phyloP scores from a whole-genome alignment of 2,888 invertebrate genomes.

The Cataglyphis livida region DNA sequence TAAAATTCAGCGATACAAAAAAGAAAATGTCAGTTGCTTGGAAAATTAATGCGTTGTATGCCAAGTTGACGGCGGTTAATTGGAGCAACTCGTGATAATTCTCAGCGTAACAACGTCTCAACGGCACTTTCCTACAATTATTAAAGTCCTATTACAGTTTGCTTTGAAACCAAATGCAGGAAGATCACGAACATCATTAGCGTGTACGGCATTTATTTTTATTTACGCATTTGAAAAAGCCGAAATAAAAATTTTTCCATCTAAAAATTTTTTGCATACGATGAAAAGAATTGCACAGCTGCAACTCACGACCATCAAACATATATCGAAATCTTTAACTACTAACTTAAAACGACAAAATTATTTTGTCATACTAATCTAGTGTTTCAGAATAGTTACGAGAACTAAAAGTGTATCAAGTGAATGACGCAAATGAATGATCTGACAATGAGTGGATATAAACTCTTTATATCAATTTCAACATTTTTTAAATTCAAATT shows the following conservation, averaged over 20 bases:
- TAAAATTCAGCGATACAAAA: background rate
- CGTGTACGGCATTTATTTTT: background rate
- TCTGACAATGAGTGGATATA: background rate
- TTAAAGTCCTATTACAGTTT: conserved; percentile 3
- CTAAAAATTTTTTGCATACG: background rate
- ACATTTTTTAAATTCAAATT: background rate
- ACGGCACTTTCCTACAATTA: conserved; percentile 22
- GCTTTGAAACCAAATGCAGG: background rate
- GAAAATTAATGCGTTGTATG: conserved; percentile 10
- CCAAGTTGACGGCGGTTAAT: conserved; percentile 22
- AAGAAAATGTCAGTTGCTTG: background rate
- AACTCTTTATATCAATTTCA: background rate
- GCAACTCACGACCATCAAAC: background rate
- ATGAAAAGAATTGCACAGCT: background rate
- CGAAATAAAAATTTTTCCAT: background rate
- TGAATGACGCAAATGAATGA: background rate
- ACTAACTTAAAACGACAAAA: background rate
- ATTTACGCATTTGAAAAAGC: background rate
- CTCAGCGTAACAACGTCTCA: conserved; percentile 10
- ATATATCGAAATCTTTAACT: background rate
- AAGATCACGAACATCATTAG: conserved; percentile 20
- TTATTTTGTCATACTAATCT: background rate
- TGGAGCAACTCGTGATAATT: conserved; percentile 25
- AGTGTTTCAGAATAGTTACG: background rate
- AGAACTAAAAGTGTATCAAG: background rate